A percentile compares a stretch with the other conserved stretches of the same genome.
Conservation (phyloP, 2,888 invertebrate species). For the Cephus runcator region DNA sequence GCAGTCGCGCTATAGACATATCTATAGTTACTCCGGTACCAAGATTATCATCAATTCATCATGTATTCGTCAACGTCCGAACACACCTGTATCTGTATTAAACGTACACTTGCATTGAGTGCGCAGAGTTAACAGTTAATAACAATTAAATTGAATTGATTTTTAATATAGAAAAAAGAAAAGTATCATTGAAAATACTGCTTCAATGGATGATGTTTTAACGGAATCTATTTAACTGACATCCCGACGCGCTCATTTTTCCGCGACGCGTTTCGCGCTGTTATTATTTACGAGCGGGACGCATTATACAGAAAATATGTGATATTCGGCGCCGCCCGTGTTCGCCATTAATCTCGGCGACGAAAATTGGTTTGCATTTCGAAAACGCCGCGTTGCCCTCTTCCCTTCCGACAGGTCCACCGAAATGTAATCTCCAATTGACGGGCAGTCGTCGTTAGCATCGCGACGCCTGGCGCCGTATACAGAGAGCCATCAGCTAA, state of each 20-base stretch:
- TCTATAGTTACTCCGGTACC: no score
- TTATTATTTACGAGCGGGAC: constrained; percentile 56
- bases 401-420: neutral
- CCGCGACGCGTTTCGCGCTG: constrained; percentile 35
- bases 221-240: constrained; percentile 48
- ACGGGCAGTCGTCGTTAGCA: neutral
- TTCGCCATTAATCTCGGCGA: constrained; percentile 51
- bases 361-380: constrained; percentile 56
- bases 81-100: no score
- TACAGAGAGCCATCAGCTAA: no score
- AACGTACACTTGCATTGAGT: no score
- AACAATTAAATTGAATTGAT: no score
- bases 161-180: no score
- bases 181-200: no score
- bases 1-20: no score
- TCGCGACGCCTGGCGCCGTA: constrained; percentile 3
- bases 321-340: constrained; percentile 48
- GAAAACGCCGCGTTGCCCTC: constrained; percentile 34
- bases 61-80: no score
- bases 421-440: neutral
- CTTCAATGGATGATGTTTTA: constrained; percentile 34
- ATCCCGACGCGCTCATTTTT: constrained; percentile 26
- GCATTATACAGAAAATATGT: constrained; percentile 55
- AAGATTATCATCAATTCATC: no score
- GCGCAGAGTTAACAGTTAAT: no score